Conservation (phyloP, 2,888 invertebrate species). For the Clistopyga incitator region DNA sequence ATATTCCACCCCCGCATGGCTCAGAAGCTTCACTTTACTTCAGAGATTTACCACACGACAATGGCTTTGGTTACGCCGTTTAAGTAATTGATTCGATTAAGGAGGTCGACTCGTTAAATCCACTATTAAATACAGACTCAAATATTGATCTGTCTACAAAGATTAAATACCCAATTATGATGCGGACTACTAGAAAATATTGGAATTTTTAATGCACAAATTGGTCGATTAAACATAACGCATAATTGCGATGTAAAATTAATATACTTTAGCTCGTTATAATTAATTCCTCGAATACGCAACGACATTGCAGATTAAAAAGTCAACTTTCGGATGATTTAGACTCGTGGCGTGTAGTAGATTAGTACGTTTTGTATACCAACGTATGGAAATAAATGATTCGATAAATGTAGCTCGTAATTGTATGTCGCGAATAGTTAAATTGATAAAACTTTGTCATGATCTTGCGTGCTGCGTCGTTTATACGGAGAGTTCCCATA, state of each 20-base stretch:
- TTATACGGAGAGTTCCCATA: background rate
- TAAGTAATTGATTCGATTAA: background rate
- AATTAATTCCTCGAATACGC: too few species aligned
- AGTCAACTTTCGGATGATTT: background rate
- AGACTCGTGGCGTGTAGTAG: background rate
- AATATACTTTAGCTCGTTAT: too few species aligned
- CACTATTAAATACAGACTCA: background rate
- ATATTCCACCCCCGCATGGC: conserved; percentile 34
- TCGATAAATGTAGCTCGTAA: conserved; percentile 34
- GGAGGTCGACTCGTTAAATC: background rate
- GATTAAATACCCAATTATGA: too few species aligned
- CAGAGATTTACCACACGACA: conserved; percentile 18
- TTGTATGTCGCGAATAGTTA: conserved; percentile 5
- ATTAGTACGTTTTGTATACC: too few species aligned
- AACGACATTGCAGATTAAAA: background rate
- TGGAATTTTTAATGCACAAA: too few species aligned
- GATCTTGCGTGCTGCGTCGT: background rate
- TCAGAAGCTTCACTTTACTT: background rate
- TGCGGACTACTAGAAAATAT: too few species aligned
- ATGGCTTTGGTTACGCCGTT: background rate
- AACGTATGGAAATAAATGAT: conserved; percentile 18
- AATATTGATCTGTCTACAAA: too few species aligned
- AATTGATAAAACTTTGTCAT: conserved; percentile 29
- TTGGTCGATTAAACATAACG: too few species aligned
- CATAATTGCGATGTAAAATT: too few species aligned